Base-by-base conservation (phyloP, 2,888 invertebrate genomes). In the Amphimallon solstitiale region DNA sequence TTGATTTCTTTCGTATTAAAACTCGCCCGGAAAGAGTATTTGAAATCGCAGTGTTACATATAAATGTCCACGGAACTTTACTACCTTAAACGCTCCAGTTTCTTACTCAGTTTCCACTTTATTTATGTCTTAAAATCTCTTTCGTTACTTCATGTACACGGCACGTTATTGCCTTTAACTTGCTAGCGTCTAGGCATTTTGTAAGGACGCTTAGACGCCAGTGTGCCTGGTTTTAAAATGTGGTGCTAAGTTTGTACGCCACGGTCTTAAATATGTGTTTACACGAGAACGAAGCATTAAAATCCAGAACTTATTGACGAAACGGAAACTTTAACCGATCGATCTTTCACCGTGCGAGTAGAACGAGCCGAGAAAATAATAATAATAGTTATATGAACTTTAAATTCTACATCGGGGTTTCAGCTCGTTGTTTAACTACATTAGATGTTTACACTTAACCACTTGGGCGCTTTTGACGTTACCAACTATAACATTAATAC, bases 201-300 rank as follows among this genome's bases (percentile, higher is more conserved):
- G 38, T 12, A 52, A 54, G 21, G 54, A 38, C 38, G 38, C 19
- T 38, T 35, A 54, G 38, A 54, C 54, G 38, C 38, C 54, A 54
- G 21, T 37, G 54, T 54, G 14, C 3, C 38, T 17, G n/a, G 54
- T 54, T 38, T 54, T 54, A 54, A 54, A 38, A 54, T 38, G 35
- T 38, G 19, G 17, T 38, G 10, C 37, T 54, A 51, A 15, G 54
- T 54, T 38, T 10, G 54, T 37, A 54, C 38, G 54, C 37, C 2
- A 37, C n/a, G 54, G 21, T 6, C 17, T 54, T 54, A 54, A 54
- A 54, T 54, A 54, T 37, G 54, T 54, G 54, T 54, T 54, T 54
- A 54, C 54, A 54, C 54, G 38, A 54, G 54, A 37, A 2, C 38
- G n/a, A 38, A 54, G 17, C 54, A 38, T 54, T 35, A 54, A 54